Percentiles rank a stretch among this genome's conserved stretches.
Evolutionary conservation across 2,888 invertebrate genomes (phyloP).

Genomic region (Sarcophaga rosellei): DNA sequence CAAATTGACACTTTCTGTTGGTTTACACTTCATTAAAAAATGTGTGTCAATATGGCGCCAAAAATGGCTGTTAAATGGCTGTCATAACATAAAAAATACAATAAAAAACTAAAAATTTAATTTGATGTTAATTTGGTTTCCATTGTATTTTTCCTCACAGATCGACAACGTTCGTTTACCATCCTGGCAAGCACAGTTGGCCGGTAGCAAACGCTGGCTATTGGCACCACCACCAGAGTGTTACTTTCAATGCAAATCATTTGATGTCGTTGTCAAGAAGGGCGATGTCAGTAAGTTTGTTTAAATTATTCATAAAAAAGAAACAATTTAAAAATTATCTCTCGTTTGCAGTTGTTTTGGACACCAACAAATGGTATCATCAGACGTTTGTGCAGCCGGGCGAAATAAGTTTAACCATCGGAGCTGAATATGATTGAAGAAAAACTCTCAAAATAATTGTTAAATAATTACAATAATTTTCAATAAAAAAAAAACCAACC

Average conservation of each 20-base stretch:
- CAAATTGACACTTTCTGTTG: too few species aligned
- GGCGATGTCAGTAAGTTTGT: conserved; percentile 92
- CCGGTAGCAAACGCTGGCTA: conserved; percentile 93
- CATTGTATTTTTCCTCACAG: conserved; percentile 81
- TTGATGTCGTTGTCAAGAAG: conserved; percentile 86
- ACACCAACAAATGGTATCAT: conserved; percentile 98
- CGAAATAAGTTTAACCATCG: conserved; percentile 96
- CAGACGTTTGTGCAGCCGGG: conserved; percentile 92
- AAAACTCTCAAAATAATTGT: neutral
- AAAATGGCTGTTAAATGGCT: too few species aligned
- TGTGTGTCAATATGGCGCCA: too few species aligned
- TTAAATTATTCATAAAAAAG: neutral
- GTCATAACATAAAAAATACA: too few species aligned
- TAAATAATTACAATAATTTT: neutral
- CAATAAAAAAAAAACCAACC: neutral
- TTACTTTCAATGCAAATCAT: conserved; percentile 86
- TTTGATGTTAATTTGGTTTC: too few species aligned
- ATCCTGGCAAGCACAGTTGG: conserved; percentile 98
- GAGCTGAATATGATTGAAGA: conserved; percentile 95
- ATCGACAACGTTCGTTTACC: conserved; percentile 96
- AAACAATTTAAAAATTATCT: neutral
- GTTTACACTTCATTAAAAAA: too few species aligned
- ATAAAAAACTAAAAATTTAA: too few species aligned
- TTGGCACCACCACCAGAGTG: conserved; percentile 97
- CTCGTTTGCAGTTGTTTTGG: conserved; percentile 89